Base-by-base conservation (phyloP, 2,113 vertebrate species). In the Motacilla tschutschensis region DNA sequence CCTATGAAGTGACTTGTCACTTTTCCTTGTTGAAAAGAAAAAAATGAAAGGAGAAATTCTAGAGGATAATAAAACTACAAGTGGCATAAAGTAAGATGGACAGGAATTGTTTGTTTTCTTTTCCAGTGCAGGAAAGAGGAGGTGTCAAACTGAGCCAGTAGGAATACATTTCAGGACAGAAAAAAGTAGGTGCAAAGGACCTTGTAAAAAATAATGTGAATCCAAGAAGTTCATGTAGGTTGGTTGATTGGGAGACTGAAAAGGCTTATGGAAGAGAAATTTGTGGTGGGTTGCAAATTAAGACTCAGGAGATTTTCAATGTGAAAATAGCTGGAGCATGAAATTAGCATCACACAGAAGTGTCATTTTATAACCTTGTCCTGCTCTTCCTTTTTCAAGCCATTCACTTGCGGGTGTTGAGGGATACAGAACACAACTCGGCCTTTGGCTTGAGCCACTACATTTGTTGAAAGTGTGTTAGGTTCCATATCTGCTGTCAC, bases 371-470 rank as follows among this genome's bases (percentile, higher is more conserved):
- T 78, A 89, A 84, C 28, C 18, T 82, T 55, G 17, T 63, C 28
- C 12, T 72, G 8, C 22, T 65, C 70, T 70, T 77, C 22, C 8
- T 75, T 92, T 71, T 40, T 25, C 25, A 59, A 75, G 31, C 33
- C 33, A 17, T 74, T 54, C 20, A 29, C 12, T 78, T 71, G 21
- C 31, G 40, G 18, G 51, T 84, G 53, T 16, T 74, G 18, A 33
- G 40, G 18, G 5, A 38, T 51, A 43, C 7, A 36, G n/a, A 36
- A 79, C 14, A 43, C 3, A 41, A 14, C 48, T 28, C 0, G 0
- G 25, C 24, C 29, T 74, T 81, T 46, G 53, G 20, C 53, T 79
- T 55, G 62, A 75, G 12, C 9, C 12, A 13, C 46, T 48, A 20
- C 18, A 59, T 26, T 12, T 60, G 14, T 65, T 50, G 33, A 64